These are phyloP conservation scores for Deilephila porcellus DNA, from an alignment of 2,888 invertebrate species.

Conservation along the genomic window DNA sequence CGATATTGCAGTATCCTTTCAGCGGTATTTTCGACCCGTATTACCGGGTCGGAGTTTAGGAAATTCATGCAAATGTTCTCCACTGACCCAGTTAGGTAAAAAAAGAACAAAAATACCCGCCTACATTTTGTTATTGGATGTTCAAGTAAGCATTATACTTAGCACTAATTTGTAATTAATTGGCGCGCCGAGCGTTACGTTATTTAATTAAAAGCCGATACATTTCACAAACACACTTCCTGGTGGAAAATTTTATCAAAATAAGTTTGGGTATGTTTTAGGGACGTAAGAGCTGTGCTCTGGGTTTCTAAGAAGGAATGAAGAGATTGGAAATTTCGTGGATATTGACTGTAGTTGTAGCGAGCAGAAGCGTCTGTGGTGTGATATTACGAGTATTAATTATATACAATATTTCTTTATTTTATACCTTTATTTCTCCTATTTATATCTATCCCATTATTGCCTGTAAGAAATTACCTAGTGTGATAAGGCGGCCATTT, in stretches of 20 bases:
- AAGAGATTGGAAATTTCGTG: too few relatives aligned
- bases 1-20: background rate
- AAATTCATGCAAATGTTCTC: slow-evolving; percentile 6
- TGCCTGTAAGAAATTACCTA: too few relatives aligned
- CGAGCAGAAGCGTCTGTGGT: too few relatives aligned
- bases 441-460: too few relatives aligned
- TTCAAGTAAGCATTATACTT: slow-evolving; percentile 15
- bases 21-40: background rate
- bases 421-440: too few relatives aligned
- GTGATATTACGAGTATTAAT: too few relatives aligned
- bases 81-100: background rate
- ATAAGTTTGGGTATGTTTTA: background rate
- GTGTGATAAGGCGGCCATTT: too few relatives aligned
- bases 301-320: background rate
- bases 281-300: background rate
- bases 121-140: slow-evolving; percentile 10
- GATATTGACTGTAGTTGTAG: too few relatives aligned
- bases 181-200: slow-evolving; percentile 6
- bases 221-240: slow-evolving; percentile 4
- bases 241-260: background rate
- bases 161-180: slow-evolving; percentile 24
- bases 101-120: slow-evolving; percentile 9
- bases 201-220: slow-evolving; percentile 17
- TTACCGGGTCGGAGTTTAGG: background rate
- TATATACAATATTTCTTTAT: too few relatives aligned